Evolutionary conservation across 2,888 invertebrate genomes (phyloP), one percentile per base, ranked within the genome.

Genomic region (Drosophila prostipennis): DNA sequence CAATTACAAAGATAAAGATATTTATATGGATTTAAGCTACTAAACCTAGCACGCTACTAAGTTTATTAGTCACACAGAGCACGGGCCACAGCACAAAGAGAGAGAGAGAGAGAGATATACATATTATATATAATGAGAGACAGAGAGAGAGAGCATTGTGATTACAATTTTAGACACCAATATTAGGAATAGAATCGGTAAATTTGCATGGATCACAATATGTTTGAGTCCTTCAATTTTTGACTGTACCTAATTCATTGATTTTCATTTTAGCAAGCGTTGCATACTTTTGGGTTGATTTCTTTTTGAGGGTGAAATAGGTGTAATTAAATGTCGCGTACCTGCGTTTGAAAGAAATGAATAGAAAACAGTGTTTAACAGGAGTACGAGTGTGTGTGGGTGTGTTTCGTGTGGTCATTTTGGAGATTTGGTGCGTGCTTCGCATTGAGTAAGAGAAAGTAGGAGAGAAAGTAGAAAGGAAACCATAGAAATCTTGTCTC

Each of bases 11-110:
- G 37, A 70, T 53, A 56, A 39, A 56, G 43, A 52, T 70, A 60
- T 43, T 49, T 64, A 68, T 52, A 51, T 45, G 34, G 52, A 60
- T 51, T 57, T 61, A 73, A 72, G 73, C 73, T 79, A 77, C 82
- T 82, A 85, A 72, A 72, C 78, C 82, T 85, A 82, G 77, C 82
- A 79, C 82, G 80, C 78, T 79, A 82, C 79, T 79, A 79, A 77
- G 60, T 72, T 80, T 67, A 65, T 80, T 73, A 76, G 74, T 79
- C 68, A 78, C 70, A 79, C 46, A 68, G 68, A 82, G 72, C 80
- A 84, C 63, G 77, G 77, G 71, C 73, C 81, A 84, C 76, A 81
- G 82, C 85, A 85, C 73, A 80, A 67, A 55, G 63, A 78, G 54
- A 77, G 63, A 71, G 60, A 72, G 65, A 40, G 60, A 72, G 57